phyloP scores from a whole-genome alignment of 2,797 vertebrate genomes.

The Lates japonicus region DNA sequence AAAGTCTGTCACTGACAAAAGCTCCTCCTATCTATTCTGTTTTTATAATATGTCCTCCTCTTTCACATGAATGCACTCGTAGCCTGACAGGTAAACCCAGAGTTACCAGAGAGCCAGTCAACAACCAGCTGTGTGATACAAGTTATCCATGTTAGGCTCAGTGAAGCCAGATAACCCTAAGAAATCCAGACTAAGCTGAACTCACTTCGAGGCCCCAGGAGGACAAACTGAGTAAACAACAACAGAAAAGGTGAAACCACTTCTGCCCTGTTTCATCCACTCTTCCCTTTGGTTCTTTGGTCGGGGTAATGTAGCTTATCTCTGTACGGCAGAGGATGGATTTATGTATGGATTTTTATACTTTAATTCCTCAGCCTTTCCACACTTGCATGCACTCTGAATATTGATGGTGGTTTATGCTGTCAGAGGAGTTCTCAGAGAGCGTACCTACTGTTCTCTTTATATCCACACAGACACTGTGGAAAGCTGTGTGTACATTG shows the following conservation, averaged over 20 bases:
- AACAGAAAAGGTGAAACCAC: constrained; percentile 1
- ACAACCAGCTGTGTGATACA: too few relatives aligned
- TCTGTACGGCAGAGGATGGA: constrained; percentile 25
- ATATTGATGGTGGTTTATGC: constrained; percentile 23
- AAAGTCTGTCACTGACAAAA: too few relatives aligned
- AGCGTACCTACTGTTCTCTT: background rate
- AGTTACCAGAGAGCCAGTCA: too few relatives aligned
- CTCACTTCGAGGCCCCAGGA: background rate
- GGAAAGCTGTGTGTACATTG: too few relatives aligned
- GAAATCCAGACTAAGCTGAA: too few relatives aligned
- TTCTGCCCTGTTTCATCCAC: background rate
- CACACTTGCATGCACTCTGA: constrained; percentile 8
- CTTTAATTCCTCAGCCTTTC: constrained; percentile 19
- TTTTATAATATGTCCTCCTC: too few relatives aligned
- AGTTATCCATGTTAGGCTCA: too few relatives aligned
- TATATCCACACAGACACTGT: background rate
- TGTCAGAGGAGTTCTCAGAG: background rate
- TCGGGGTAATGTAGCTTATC: constrained; percentile 30
- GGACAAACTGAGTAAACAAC: background rate
- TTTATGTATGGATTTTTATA: constrained; percentile 12
- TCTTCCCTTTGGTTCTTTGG: background rate
- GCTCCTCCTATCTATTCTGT: too few relatives aligned
- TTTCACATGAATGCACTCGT: too few relatives aligned
- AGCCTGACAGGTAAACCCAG: too few relatives aligned
- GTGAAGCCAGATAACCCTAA: too few relatives aligned